Base-by-base conservation (phyloP, 2,113 vertebrate species). In the Miniopterus natalensis region DNA sequence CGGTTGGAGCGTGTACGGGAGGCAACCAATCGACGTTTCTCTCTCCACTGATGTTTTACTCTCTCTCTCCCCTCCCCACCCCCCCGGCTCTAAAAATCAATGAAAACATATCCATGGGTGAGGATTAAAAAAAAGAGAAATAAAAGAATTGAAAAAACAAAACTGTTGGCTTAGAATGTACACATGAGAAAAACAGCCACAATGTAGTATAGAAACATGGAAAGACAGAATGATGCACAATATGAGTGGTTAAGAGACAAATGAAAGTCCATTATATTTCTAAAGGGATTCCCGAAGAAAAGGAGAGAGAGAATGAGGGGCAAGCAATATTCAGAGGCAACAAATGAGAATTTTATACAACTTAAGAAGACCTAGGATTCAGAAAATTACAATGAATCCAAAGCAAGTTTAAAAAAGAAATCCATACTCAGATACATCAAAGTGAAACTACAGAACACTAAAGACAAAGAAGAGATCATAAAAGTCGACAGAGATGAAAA, bases 401-500 rank as follows among this genome's bases (percentile, higher is more conserved):
- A 80, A 71, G 27, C n/a, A 85, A 71, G 29, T 74, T 57, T 51
- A 61, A 70, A 79, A 84, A 66, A 63, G 15, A 78, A 93, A 84
- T 65, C 57, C 40, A 80, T 42, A 83, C 29, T 73, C 47, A 83
- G 31, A 84, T 75, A 66, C 14, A 29, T 83, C 59, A 75, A 65
- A 65, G 42, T 75, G 47, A 94, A 83, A 83, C 53, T 45, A 70
- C 13, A 68, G 18, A 79, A 70, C 53, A 88, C 63, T 79, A 87
- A 71, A 88, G n/a, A 88, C 65, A 93, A 80, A 88, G 65, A 71
- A 42, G 65, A 88, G n/a, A 87, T 51, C 84, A 80, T n/a, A 71
- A 63, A 88, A 80, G n/a, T 21, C 49, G 18, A 70, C 40, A 59
- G 45, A 79, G 31, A 61, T 71, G 73, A 88, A 20, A 74, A 73